Percentiles rank a stretch among this genome's conserved stretches.
Conservation (phyloP, 2,888 invertebrate genomes). For the Cerastis rubricosa region DNA sequence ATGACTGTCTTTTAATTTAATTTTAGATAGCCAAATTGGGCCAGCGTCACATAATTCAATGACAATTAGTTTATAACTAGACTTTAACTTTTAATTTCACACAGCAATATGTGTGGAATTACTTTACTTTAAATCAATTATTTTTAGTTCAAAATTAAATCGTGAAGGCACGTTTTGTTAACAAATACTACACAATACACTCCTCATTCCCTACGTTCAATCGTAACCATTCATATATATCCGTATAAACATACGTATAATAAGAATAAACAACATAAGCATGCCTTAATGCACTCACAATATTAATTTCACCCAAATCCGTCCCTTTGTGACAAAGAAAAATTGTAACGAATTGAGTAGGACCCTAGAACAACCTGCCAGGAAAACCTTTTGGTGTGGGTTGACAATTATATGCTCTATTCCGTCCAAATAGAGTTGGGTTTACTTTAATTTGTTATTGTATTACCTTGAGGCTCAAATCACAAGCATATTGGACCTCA, state of each 20-base stretch:
- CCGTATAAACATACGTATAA: slow-evolving; percentile 36
- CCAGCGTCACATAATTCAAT: background rate
- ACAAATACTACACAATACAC: background rate
- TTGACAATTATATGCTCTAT: slow-evolving; percentile 60
- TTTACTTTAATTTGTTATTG: slow-evolving; percentile 51
- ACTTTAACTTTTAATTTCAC: background rate
- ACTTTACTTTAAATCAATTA: background rate
- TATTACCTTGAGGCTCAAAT: slow-evolving; percentile 62
- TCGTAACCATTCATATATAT: slow-evolving; percentile 17
- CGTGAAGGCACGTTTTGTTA: background rate
- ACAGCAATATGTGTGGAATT: background rate
- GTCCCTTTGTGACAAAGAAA: slow-evolving; percentile 89
- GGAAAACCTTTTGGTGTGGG: slow-evolving; percentile 70
- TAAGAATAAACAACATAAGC: slow-evolving; percentile 64
- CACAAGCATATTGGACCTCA: slow-evolving; percentile 50
- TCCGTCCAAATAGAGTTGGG: slow-evolving; percentile 50
- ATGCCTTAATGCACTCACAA: slow-evolving; percentile 83
- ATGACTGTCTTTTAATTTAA: background rate
- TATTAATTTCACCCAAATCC: slow-evolving; percentile 86
- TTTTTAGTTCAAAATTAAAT: background rate
- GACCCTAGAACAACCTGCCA: slow-evolving; percentile 81
- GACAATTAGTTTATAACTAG: background rate
- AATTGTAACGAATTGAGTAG: slow-evolving; percentile 88
- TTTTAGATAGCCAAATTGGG: background rate
- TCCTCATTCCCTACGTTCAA: slow-evolving; percentile 9